A percentile compares a stretch with the other conserved stretches of the same genome.
Conservation (phyloP, 2,113 vertebrate genomes). For the Microtus ochrogaster region DNA sequence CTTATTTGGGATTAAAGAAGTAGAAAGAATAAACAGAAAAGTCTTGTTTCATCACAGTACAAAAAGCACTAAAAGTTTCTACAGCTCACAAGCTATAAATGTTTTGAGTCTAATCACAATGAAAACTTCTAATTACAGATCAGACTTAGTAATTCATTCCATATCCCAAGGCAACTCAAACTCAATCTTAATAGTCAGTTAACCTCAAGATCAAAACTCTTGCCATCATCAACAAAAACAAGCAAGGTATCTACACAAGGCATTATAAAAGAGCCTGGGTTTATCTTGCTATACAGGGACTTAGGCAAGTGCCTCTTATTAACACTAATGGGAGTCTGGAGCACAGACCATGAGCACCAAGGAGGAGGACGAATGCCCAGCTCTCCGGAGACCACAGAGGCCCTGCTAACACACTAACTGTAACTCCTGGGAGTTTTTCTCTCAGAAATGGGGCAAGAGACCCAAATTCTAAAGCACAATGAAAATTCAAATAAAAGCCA, state of each 20-base stretch:
- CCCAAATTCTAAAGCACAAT: conserved; percentile 73
- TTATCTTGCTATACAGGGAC: conserved; percentile 59
- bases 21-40: conserved; percentile 3
- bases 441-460: conserved; percentile 71
- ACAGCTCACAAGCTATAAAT: conserved; percentile 54
- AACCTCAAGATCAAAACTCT: conserved; percentile 67
- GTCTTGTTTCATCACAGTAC: conserved; percentile 43
- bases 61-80: conserved; percentile 63
- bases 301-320: conserved; percentile 71
- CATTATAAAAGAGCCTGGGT: conserved; percentile 40
- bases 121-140: conserved; percentile 73
- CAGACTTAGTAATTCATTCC: conserved; percentile 67
- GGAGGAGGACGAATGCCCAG: conserved; percentile 56
- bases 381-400: conserved; percentile 32
- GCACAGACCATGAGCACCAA: conserved; percentile 34
- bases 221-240: conserved; percentile 66
- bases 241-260: conserved; percentile 7
- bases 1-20: conserved; percentile 31
- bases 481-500: conserved; percentile 72
- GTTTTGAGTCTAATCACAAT: conserved; percentile 66
- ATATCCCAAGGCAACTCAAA: conserved; percentile 76
- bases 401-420: conserved; percentile 60
- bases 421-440: conserved; percentile 74
- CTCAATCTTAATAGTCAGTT: conserved; percentile 71
- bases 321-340: conserved; percentile 73